phyloP scores from a whole-genome alignment of 2,113 vertebrate genomes.

The Lasiurus cinereus region DNA sequence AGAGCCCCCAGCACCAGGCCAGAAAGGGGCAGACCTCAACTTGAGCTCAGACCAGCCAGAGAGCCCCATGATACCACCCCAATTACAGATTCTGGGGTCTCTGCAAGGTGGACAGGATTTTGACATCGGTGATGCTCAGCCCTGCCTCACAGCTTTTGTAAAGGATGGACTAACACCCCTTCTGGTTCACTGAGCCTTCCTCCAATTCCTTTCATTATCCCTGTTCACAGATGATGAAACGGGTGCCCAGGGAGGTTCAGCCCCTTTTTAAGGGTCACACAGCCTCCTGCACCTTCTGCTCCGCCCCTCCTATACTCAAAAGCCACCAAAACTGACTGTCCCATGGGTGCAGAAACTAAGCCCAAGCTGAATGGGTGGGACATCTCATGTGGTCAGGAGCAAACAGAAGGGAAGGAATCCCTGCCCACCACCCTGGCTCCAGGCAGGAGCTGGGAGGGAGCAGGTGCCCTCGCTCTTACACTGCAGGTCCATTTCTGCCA shows the following conservation, averaged over 20 bases:
- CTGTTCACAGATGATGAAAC: not conserved
- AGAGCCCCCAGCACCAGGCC: rapidly evolving
- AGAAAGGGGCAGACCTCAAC: not conserved
- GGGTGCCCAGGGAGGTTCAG: not conserved
- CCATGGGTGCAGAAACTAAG: not conserved
- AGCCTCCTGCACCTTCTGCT: not conserved
- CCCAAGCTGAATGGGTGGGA: not conserved
- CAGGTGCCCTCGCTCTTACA: rapidly evolving
- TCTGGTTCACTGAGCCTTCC: not conserved
- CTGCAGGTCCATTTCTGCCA: not conserved
- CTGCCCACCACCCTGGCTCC: not conserved
- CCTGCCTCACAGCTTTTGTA: not conserved
- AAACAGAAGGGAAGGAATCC: not conserved
- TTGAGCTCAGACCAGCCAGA: rapidly evolving
- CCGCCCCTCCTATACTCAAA: not conserved
- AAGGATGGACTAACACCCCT: not conserved
- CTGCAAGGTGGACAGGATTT: not conserved
- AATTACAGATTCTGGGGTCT: not conserved
- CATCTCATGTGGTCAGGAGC: rapidly evolving
- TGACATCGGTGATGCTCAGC: not conserved
- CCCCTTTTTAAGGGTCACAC: not conserved
- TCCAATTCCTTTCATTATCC: not conserved
- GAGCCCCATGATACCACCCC: not conserved
- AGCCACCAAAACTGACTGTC: not conserved
- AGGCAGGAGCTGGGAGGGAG: not conserved